Evolutionary conservation across 2,113 vertebrate species (phyloP), one percentile per base, ranked within the genome.

Genomic region (rabbit (Oryctolagus cuniculus)): DNA sequence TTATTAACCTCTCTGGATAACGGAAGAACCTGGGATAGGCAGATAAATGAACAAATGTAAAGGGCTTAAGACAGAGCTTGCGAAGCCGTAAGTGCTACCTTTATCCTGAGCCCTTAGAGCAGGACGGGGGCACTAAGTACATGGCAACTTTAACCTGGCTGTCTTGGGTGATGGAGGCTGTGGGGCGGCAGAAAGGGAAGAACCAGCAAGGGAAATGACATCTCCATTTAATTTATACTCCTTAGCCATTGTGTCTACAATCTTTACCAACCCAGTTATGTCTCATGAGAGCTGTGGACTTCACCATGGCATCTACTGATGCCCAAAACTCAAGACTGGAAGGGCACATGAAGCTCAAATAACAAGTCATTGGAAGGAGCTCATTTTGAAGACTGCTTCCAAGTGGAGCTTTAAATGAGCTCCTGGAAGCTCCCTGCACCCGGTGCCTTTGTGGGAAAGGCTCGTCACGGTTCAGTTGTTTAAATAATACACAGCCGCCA

Each of bases 281-380:
- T 93, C 89, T 94, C 89, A 80, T 69, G 63, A 95, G 38, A 81
- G 70, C 66, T 75, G 27, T 10, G 2, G 27, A 72, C 77, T 34
- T 95, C 15, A 49, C 75, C 73, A 80, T 44, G 88, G 66, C 63
- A 64, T 77, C 72, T 24, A 64, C 24, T 55, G 63, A 72, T 55
- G 19, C 8, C 67, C 24, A 84, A 83, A 67, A 69, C 27, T 81
- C 61, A 61, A 93, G 85, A 66, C 1, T 91, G n/a, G 49, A 88
- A 91, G 72, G 79, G 93, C 89, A 80, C 36, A 69, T 16, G 24
- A 77, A 80, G 79, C 53, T 83, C 83, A 91, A 87, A 88, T 92
- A 95, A 67, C 87, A 84, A 77, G 53, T 92, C 91, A 92, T 96
- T 94, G 97, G 91, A 91, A 97, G 80, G 67, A 69, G 21, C 78